Base-by-base conservation (phyloP, 2,113 vertebrate species). In the Odocoileus virginianus region DNA sequence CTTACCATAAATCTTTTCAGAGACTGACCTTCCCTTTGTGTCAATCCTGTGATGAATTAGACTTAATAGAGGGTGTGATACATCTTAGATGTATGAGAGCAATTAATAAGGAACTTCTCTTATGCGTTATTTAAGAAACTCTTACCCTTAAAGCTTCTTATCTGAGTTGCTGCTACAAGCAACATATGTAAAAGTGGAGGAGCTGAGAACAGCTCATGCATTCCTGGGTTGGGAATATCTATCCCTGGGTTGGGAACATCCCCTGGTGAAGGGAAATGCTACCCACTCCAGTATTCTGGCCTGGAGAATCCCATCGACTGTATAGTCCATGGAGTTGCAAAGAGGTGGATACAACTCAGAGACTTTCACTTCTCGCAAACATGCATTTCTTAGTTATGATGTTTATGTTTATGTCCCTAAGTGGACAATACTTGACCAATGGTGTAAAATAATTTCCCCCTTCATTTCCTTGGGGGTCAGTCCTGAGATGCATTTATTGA, bases 121-220 rank as follows among this genome's bases (percentile, higher is more conserved):
- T 83, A 13, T n/a, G 7, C 21, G n/a, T 52, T 52, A 79, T 58
- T 89, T 88, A 61, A 86, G 36, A 33, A 30, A 5, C 6, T 81
- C 10, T 93, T 78, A 17, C 1, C 5, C 21, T 74, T 13, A 4
- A 5, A 40, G 9, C 1, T 81, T 88, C 14, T 81, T 55, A 43
- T 25, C 71, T 71, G 33, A 57, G 0, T 13, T 40, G 12, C 36
- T 85, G 17, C 52, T 50, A 14, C n/a, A 50, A 86, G n/a, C 19
- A 33, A 15, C 5, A 1, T 0, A 43, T 15, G 27, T 58, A 23
- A 60, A n/a, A n/a, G 9, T 23, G 19, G 7, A 76, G 28, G 61
- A 2, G 5, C 14, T 40, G 7, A 57, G 17, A 87, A 86, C 0
- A 83, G 10, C 1, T 83, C 27, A 58, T 67, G 43, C 4, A 27